A percentile compares a stretch with the other conserved stretches of the same genome.
Conservation (phyloP, 30 jellyfish, hydroid and myxozoan species). For the Clytia hemisphaerica region DNA sequence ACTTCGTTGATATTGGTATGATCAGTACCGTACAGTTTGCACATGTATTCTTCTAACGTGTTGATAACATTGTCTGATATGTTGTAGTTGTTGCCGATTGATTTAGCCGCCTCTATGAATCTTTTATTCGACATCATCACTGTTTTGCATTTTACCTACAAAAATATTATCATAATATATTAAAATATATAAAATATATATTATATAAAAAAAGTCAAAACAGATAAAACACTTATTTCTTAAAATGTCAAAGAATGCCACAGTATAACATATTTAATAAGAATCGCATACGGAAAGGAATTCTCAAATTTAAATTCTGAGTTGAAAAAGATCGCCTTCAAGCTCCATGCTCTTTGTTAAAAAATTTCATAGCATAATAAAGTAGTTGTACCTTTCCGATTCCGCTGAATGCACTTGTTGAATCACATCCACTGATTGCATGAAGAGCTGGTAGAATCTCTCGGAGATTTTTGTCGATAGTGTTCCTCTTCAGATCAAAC, state of each 20-base stretch:
- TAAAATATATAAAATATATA: no score
- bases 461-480: background rate
- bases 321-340: no score
- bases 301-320: no score
- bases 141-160: no score
- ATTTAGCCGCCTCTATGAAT: background rate
- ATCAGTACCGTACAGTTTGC: slow-evolving; percentile 1
- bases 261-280: no score
- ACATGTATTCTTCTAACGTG: background rate
- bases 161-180: no score
- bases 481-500: background rate
- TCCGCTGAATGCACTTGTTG: slow-evolving; percentile 5
- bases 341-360: no score
- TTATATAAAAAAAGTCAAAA: no score
- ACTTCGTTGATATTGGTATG: slow-evolving; percentile 3
- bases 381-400: background rate
- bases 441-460: background rate
- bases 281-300: no score
- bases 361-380: no score
- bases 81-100: background rate
- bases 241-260: no score
- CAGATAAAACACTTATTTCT: no score
- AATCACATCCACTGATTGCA: slow-evolving; percentile 6
- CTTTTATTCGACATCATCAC: background rate
- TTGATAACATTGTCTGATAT: background rate